These are phyloP conservation scores for Pollimyrus isidori DNA, from an alignment of 2,113 vertebrate genomes.

Conservation along the genomic window DNA sequence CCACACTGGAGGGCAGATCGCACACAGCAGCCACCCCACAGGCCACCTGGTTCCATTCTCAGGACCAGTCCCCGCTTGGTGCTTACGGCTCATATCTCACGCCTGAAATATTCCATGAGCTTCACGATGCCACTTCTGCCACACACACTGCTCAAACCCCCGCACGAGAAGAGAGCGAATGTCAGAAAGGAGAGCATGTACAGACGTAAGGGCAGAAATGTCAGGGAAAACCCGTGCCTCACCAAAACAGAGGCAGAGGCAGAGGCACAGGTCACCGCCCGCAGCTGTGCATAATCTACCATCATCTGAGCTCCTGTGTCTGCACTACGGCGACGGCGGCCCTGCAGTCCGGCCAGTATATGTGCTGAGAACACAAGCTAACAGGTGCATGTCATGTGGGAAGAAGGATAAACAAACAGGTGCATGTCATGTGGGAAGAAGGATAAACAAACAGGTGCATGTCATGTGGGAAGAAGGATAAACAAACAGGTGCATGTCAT, in stretches of 20 bases:
- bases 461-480: constrained; percentile 39
- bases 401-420: constrained; percentile 43
- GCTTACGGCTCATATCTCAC: constrained; percentile 13
- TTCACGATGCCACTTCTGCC: constrained; percentile 13
- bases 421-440: constrained; percentile 46
- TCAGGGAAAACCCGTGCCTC: not conserved
- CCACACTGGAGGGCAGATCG: not conserved
- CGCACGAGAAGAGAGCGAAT: constrained; percentile 24
- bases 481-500: too few relatives aligned
- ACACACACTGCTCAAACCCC: constrained; percentile 51
- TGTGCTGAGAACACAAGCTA: constrained; percentile 47
- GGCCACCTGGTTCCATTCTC: not conserved
- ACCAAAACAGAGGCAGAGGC: constrained; percentile 29
- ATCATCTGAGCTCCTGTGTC: constrained; percentile 56
- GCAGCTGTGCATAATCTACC: constrained; percentile 50
- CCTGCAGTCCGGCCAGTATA: constrained; percentile 45
- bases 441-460: constrained; percentile 52
- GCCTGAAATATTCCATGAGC: not conserved
- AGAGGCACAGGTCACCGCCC: constrained; percentile 55
- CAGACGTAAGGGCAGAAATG: not conserved
- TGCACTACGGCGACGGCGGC: constrained; percentile 51
- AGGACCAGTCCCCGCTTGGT: not conserved
- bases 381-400: constrained; percentile 54
- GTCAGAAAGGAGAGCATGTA: not conserved
- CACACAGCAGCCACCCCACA: not conserved